These are phyloP conservation scores for Gymnogyps californianus DNA, from an alignment of 2,113 vertebrate genomes.

Conservation along the genomic window DNA sequence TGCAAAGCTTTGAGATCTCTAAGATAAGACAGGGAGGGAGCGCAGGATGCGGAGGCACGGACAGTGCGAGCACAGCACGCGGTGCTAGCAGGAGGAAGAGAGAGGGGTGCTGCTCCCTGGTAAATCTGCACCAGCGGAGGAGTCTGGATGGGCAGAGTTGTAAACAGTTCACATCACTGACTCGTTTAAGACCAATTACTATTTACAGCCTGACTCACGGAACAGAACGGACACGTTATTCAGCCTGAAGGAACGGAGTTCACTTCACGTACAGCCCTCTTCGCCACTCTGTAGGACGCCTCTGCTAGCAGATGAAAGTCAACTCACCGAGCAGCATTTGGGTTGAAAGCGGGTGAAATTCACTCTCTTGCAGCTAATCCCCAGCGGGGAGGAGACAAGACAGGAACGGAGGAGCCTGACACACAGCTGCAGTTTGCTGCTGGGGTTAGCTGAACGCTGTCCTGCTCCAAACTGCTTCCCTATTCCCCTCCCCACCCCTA, in stretches of 20 bases:
- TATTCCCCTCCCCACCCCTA: neutral
- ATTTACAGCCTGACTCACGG: neutral
- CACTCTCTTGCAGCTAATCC: too few species aligned
- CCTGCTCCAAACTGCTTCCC: neutral
- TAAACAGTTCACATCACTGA: neutral
- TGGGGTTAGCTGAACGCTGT: neutral
- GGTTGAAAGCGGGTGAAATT: neutral
- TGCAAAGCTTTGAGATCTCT: neutral
- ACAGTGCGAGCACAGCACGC: rapidly evolving
- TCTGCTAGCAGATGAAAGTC: neutral
- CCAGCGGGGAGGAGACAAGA: neutral
- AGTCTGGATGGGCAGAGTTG: neutral
- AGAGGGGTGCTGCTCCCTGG: neutral
- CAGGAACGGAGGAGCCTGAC: neutral
- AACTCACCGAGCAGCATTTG: neutral
- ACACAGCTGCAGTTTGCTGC: neutral
- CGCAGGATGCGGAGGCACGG: neutral
- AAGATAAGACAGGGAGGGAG: neutral
- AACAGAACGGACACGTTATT: neutral
- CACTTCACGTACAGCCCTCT: rapidly evolving
- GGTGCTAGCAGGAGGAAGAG: too few species aligned
- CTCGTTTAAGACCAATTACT: neutral
- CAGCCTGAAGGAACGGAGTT: neutral
- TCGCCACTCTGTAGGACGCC: rapidly evolving
- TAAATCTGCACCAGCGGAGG: neutral